These are phyloP conservation scores for Cyanoderma ruficeps DNA, from an alignment of 2,113 vertebrate species.

Conservation along the genomic window DNA sequence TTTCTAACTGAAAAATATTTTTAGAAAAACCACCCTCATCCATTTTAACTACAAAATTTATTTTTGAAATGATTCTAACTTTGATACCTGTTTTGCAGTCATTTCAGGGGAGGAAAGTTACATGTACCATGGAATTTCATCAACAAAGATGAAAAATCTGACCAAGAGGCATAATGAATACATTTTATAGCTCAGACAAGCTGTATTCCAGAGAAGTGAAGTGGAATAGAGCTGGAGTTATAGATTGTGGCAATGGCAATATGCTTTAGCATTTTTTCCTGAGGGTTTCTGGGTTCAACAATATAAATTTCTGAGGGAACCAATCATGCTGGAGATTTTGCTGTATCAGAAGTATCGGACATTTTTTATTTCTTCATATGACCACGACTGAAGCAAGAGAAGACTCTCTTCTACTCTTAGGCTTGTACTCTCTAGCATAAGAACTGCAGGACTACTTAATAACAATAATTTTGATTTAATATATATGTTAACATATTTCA, in stretches of 20 bases:
- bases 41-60: background rate
- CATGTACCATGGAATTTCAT: rapidly evolving
- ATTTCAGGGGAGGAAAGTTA: background rate
- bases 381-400: background rate
- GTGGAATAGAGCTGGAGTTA: background rate
- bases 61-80: background rate
- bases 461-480: background rate
- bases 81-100: background rate
- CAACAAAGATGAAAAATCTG: background rate
- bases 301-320: background rate
- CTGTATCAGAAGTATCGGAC: background rate
- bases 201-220: background rate
- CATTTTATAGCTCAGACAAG: background rate
- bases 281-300: background rate
- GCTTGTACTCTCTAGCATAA: background rate
- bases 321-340: background rate
- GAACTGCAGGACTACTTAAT: background rate
- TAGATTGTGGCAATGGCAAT: background rate
- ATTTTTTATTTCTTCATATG: background rate
- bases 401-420: background rate
- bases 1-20: background rate
- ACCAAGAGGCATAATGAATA: background rate
- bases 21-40: background rate
- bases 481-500: background rate
- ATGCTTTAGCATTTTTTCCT: background rate